These are phyloP conservation scores for Hirundo rustica DNA, from an alignment of 2,797 vertebrate species.

Conservation along the genomic window DNA sequence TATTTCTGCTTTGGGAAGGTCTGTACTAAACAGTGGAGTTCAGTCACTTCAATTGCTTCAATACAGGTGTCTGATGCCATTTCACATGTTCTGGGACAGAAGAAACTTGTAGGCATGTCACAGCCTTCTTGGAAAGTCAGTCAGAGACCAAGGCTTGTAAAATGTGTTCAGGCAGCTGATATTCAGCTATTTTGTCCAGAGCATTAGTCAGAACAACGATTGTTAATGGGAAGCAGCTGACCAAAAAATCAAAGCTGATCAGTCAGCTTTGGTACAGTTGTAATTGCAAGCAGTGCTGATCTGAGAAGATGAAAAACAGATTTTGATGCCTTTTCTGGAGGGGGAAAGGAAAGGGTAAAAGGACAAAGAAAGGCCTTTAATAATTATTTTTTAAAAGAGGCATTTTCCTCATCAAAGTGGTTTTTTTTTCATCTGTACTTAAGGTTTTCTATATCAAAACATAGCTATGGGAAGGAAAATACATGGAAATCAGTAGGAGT, in stretches of 20 bases:
- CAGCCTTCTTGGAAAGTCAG: neutral
- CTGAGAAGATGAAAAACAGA: neutral
- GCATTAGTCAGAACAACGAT: neutral
- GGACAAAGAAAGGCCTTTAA: neutral
- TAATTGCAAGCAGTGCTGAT: neutral
- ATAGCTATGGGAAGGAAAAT: neutral
- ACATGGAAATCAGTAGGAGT: neutral
- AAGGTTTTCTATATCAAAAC: neutral
- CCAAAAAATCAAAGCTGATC: neutral
- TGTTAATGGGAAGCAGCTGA: neutral
- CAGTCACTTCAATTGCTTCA: neutral
- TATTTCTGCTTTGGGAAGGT: neutral
- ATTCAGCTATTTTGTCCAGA: neutral
- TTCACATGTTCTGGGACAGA: neutral
- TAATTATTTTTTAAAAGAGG: neutral
- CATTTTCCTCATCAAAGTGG: neutral
- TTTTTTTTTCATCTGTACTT: neutral
- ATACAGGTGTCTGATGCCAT: neutral
- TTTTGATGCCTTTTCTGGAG: neutral
- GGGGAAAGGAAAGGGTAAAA: neutral
- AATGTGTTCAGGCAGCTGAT: neutral
- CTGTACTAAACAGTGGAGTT: neutral
- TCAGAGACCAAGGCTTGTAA: neutral
- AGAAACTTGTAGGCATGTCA: accelerated
- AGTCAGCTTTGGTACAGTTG: neutral